A percentile compares a stretch with the other conserved stretches of the same genome.
These are phyloP conservation scores for Pimpla rufipes DNA, from an alignment of 2,888 invertebrate genomes.

Conservation along the genomic window DNA sequence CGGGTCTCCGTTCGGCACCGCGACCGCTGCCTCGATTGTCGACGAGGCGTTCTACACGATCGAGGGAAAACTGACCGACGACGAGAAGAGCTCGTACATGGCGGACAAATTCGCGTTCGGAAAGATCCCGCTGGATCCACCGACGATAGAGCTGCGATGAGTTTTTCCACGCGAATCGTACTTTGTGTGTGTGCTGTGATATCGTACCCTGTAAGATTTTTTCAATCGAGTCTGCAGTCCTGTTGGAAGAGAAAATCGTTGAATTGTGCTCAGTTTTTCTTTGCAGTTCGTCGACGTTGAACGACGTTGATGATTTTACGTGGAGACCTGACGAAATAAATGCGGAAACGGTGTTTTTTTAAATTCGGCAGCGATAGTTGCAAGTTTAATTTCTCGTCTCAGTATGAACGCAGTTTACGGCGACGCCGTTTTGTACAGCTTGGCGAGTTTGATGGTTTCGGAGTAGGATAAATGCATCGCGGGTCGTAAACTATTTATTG, in stretches of 20 bases:
- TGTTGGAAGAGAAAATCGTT: not conserved
- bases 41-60: constrained; percentile 78
- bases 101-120: constrained; percentile 78
- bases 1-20: constrained; percentile 71
- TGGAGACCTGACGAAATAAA: constrained; percentile 11
- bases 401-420: constrained; percentile 2
- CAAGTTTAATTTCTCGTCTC: constrained; percentile 11
- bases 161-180: not conserved
- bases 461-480: not conserved
- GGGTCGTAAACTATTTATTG: constrained; percentile 66
- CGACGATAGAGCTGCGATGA: constrained; percentile 80
- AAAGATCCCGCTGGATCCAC: constrained; percentile 81
- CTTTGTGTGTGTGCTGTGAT: constrained; percentile 57
- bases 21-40: constrained; percentile 67
- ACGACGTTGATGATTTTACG: not conserved
- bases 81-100: constrained; percentile 79
- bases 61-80: constrained; percentile 79
- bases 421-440: not conserved
- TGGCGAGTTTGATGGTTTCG: not conserved
- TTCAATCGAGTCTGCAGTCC: constrained; percentile 12
- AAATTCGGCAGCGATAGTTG: constrained; percentile 39
- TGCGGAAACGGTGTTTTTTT: not conserved
- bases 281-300: constrained; percentile 6
- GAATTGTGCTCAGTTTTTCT: constrained; percentile 1
- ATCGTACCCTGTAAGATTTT: constrained; percentile 40